phyloP scores from a whole-genome alignment of 1,140 invertebrate genomes.

The Plutomurus gul region DNA sequence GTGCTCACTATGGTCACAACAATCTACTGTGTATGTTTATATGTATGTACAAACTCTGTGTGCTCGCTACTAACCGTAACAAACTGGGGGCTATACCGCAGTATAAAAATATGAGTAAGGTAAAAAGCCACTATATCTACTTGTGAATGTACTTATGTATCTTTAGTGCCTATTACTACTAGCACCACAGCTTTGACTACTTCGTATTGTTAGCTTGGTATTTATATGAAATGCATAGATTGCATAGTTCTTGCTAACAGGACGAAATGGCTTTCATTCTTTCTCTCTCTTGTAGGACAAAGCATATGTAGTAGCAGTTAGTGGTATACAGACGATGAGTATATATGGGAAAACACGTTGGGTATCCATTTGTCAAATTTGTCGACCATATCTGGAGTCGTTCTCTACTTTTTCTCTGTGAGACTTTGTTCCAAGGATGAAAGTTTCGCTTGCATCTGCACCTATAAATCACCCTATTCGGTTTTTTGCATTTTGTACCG shows the following conservation, averaged over 20 bases:
- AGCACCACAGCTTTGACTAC: no score
- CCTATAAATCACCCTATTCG: slow-evolving; percentile 36
- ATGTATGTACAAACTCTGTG: not conserved
- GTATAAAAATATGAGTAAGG: not conserved
- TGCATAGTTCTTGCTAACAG: not conserved
- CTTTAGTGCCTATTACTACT: no score
- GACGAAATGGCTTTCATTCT: not conserved
- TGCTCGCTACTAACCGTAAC: no score
- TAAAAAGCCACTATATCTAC: not conserved
- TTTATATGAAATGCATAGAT: not conserved
- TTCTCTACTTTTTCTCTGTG: not conserved
- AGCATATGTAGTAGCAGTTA: no score
- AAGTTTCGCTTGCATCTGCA: slow-evolving; percentile 37
- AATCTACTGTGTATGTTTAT: not conserved
- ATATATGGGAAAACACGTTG: not conserved
- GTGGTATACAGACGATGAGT: no score
- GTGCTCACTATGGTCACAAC: not conserved
- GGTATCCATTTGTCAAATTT: slow-evolving; percentile 40
- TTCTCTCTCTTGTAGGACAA: not conserved
- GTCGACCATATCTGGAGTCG: slow-evolving; percentile 31
- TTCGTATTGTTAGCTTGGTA: no score
- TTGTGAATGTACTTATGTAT: no score
- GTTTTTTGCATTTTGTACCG: not conserved
- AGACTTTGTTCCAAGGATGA: not conserved
- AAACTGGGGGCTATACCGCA: not conserved